Percentiles rank a stretch among this genome's conserved stretches.
These are phyloP conservation scores for Euthynnus affinis DNA, from an alignment of 2,797 vertebrate species.

Conservation along the genomic window DNA sequence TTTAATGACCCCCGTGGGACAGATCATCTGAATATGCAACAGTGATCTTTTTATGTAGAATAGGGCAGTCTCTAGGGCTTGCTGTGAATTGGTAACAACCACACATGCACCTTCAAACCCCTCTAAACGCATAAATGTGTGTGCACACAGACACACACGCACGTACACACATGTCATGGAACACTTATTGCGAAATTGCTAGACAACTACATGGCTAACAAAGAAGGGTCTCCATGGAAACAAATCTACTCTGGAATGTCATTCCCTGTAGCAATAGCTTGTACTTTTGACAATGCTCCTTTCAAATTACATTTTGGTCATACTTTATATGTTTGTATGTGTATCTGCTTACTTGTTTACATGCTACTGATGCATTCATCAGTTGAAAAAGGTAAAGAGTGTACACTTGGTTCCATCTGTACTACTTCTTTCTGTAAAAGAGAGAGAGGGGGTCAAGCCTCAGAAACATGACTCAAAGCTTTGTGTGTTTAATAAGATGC, in stretches of 20 bases:
- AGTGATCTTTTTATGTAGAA: conserved; percentile 78
- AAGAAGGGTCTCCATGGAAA: conserved; percentile 70
- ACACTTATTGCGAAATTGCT: conserved; percentile 54
- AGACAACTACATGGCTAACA: conserved; percentile 65
- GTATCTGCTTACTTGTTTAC: neutral
- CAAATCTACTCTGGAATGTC: conserved; percentile 56
- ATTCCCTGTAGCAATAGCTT: conserved; percentile 39
- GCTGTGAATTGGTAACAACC: conserved; percentile 67
- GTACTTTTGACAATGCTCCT: conserved; percentile 22
- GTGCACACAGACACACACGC: neutral
- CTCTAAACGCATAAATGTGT: conserved; percentile 18
- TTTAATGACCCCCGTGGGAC: conserved; percentile 84
- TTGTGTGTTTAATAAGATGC: conserved; percentile 29
- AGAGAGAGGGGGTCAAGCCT: conserved; percentile 2
- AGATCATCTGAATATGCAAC: conserved; percentile 83
- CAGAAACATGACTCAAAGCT: neutral
- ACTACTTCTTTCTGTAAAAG: neutral
- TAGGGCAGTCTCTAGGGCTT: conserved; percentile 65
- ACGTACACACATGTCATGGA: neutral
- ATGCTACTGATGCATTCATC: neutral
- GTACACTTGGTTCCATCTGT: neutral
- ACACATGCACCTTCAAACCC: conserved; percentile 55
- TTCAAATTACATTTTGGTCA: conserved; percentile 5
- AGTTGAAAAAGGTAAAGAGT: neutral
- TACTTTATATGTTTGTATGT: neutral